phyloP scores from a whole-genome alignment of 2,113 vertebrate species.

The Lethenteron camtschaticum region DNA sequence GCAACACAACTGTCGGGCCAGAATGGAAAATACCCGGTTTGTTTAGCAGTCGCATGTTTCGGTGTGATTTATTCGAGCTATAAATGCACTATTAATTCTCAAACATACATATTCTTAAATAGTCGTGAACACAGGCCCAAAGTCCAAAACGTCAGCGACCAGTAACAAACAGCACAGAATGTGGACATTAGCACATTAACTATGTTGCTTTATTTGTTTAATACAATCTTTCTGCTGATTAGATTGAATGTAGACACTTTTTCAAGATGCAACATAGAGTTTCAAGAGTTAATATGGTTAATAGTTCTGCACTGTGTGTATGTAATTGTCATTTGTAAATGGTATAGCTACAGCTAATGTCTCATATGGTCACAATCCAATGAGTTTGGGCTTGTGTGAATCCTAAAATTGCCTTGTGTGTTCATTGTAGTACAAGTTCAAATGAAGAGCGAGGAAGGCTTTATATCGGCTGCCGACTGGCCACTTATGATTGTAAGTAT shows the following conservation, averaged over 20 bases:
- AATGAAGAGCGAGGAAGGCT: constrained; percentile 66
- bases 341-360: too few species aligned
- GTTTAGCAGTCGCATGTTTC: constrained; percentile 10
- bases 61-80: neutral
- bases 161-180: too few species aligned
- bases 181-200: neutral
- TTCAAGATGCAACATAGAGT: too few species aligned
- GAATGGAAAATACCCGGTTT: constrained; percentile 50
- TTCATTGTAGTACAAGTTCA: constrained; percentile 49
- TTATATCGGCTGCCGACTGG: constrained; percentile 70
- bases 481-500: constrained; percentile 71
- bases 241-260: too few species aligned
- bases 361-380: too few species aligned
- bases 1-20: constrained; percentile 16
- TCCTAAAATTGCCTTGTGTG: constrained; percentile 13
- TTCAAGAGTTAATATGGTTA: neutral
- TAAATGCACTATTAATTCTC: neutral
- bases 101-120: neutral
- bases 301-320: neutral
- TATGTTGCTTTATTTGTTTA: neutral
- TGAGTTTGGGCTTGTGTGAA: too few species aligned
- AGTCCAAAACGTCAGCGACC: too few species aligned
- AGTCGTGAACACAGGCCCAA: too few species aligned
- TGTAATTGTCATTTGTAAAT: too few species aligned
- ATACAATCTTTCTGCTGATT: constrained; percentile 3